phyloP scores from a whole-genome alignment of 2,888 invertebrate species.

The Campoplex capitator region DNA sequence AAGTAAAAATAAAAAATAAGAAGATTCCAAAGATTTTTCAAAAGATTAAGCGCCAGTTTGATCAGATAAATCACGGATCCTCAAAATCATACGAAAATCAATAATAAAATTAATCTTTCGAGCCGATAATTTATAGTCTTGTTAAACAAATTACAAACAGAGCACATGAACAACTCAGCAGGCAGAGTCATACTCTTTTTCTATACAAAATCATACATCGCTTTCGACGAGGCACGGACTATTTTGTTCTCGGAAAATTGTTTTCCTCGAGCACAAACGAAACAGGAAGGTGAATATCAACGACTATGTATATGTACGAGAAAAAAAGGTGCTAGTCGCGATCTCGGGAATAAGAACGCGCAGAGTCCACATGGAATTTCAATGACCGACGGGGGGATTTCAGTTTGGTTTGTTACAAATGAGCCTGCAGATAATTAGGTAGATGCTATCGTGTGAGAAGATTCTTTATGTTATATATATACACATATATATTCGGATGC shows the following conservation, averaged over 20 bases:
- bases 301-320: slow-evolving; percentile 24
- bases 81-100: neutral
- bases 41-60: neutral
- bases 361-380: slow-evolving; percentile 76
- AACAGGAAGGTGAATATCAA: slow-evolving; percentile 55
- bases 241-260: neutral
- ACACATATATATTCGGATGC: neutral
- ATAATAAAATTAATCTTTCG: neutral
- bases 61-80: neutral
- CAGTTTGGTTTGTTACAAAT: slow-evolving; percentile 81
- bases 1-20: neutral
- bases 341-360: slow-evolving; percentile 34
- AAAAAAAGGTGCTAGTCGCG: slow-evolving; percentile 21
- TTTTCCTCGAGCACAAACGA: neutral
- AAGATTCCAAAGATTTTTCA: neutral
- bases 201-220: neutral
- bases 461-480: slow-evolving; percentile 46
- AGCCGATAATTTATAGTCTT: neutral
- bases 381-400: slow-evolving; percentile 75
- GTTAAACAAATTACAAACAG: neutral
- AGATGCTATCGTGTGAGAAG: slow-evolving; percentile 82
- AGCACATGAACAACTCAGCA: neutral
- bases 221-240: neutral
- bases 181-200: neutral
- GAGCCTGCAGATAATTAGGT: slow-evolving; percentile 81